Percentiles rank a stretch among this genome's conserved stretches.
phyloP scores from a whole-genome alignment of 2,888 invertebrate species.

The Idaea dimidiata region DNA sequence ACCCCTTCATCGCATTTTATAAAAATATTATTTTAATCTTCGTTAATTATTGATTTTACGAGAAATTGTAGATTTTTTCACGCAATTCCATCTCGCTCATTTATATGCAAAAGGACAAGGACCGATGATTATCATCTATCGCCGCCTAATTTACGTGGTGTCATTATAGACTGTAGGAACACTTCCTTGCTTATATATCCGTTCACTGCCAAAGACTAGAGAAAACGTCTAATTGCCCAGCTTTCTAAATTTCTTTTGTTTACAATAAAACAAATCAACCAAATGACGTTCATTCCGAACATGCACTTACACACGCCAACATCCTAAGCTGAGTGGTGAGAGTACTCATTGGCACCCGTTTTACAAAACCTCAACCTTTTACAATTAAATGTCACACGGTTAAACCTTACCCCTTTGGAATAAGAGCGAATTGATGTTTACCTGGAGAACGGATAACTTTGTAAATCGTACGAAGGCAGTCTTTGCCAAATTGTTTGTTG shows the following conservation, averaged over 20 bases:
- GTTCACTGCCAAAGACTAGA: no score
- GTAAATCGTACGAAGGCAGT: conserved; percentile 15
- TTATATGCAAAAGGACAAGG: no score
- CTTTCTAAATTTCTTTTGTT: neutral
- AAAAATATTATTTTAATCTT: no score
- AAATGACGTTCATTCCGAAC: conserved; percentile 1
- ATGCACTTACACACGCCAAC: conserved; percentile 8
- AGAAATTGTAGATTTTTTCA: no score
- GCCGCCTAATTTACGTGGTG: no score
- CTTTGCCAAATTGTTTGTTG: conserved; percentile 52
- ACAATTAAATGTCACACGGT: conserved; percentile 1
- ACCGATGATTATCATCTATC: no score
- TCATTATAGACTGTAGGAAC: no score
- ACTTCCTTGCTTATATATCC: no score
- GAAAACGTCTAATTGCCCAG: no score
- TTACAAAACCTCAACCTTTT: conserved; percentile 6
- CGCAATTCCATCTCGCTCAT: no score
- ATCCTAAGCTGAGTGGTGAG: conserved; percentile 1
- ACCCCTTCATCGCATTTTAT: no score
- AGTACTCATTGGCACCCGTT: conserved; percentile 4
- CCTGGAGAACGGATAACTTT: conserved; percentile 7
- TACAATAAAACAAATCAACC: conserved; percentile 3
- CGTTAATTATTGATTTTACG: no score
- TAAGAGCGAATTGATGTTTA: neutral
- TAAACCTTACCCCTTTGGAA: neutral